Evolutionary conservation across 2,888 invertebrate species (phyloP), one percentile per base, ranked within the genome.

Genomic region (Drepanosiphum platanoidis): DNA sequence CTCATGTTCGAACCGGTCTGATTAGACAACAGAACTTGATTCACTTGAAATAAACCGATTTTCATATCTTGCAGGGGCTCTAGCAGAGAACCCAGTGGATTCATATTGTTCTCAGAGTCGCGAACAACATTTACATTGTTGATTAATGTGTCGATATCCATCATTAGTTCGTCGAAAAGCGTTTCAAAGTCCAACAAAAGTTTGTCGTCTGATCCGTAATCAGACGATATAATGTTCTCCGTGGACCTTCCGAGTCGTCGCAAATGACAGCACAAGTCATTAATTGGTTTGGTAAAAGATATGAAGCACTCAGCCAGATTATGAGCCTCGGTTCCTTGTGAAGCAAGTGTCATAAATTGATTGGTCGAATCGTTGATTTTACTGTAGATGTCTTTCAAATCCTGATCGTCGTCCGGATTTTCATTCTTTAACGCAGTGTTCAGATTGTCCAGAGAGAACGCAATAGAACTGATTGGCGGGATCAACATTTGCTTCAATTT

Each of bases 21-120:
- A n/a, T 84, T 84, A 2, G 84, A 75, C 30, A 84, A 58, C 5
- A 84, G 39, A 46, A 84, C 66, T 68, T 84, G 84, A 39, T 84
- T 84, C 2, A 84, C 77, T 84, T 84, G 84, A 4, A 84, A 84
- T 30, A 84, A 77, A 5, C 84, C 84, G 0, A 84, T 84, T 58
- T 84, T 84, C 68, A 84, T 77, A 27, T 84, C 84, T 58, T 84
- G 84, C 30, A 84, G 18, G 36, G 84, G 84, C 52, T 84, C 84
- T 22, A 84, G 18, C 30, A 84, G 58, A n/a, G 52, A 52, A 22
- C 68, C 52, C 8, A 84, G 18, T 0, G 84, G 84, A 30, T 84
- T 84, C 30, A 84, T 39, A 52, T 84, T 84, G 7, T 84, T 70
- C 22, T 84, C 84, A 0, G n/a, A 84, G n/a, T 84, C 84, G 22